Evolutionary conservation across 37 sponge, comb jelly and placozoan species (phyloP), one percentile per base, ranked within the genome.

Genomic region (Dysidea cf. avara): DNA sequence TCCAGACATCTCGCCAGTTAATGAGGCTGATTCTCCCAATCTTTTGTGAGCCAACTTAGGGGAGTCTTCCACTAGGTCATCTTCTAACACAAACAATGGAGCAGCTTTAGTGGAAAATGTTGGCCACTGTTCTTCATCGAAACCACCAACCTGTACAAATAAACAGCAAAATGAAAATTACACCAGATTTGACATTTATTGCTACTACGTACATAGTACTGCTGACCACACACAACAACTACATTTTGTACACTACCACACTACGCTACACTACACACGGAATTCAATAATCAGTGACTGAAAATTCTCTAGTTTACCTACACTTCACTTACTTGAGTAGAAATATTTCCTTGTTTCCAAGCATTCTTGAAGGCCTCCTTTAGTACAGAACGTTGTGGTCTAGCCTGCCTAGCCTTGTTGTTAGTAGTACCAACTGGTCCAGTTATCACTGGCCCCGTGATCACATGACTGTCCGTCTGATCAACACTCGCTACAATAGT

Each of bases 341-440:
- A 53, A 28, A 88, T 68, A 21, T 71, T 82, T 7, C 88, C 88
- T 22, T 75, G 77, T 35, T 88, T 76, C 88, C 88, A 88, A 26
- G 88, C 88, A 59, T 77, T 64, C 36, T 51, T 61, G 68, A 88
- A 88, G 17, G 78, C 79, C 28, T 29, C 37, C 7, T 78, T 79
- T 35, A 88, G 62, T 18, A 62, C 13, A 31, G 50, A 60, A 7
- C 24, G 75, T 33, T 82, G 53, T 9, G 57, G 17, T 40, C 68
- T 74, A 3, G n/a, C 35, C 58, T 37, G 66, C 12, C 68, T 28
- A 6, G 30, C 25, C n/a, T n/a, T n/a, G 0, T 20, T 39, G 12
- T 9, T 53, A 16, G 12, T 2, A n/a, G 7, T 4, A 6, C 58
- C 57, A 26, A 24, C 30, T 35, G 53, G 46, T 1, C 58, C 24